Conservation (phyloP, 2,113 vertebrate species). For the Otocyon megalotis region DNA sequence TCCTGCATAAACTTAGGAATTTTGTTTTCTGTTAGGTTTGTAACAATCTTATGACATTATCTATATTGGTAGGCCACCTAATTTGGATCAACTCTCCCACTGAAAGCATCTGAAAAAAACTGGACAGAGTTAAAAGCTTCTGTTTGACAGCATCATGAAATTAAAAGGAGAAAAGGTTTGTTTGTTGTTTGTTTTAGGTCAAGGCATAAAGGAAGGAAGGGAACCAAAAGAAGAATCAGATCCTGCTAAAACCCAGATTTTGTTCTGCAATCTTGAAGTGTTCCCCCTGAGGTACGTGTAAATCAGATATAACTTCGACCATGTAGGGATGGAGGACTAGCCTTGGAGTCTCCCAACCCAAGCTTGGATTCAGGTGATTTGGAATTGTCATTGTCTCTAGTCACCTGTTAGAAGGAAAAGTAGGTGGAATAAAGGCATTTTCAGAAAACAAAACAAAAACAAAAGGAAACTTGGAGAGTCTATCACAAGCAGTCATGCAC, state of each 20-base stretch:
- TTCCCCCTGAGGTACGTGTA: neutral
- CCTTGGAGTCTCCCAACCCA: neutral
- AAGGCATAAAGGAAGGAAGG: neutral
- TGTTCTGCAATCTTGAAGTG: neutral
- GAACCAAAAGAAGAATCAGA: neutral
- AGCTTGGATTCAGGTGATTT: neutral
- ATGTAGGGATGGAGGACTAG: neutral
- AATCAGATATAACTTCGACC: neutral
- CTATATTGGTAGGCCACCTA: slow-evolving; percentile 50
- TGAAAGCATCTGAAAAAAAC: neutral
- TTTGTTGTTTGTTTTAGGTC: neutral
- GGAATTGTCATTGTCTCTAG: neutral
- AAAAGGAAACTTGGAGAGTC: neutral
- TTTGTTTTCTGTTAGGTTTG: slow-evolving; percentile 90
- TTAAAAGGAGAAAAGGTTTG: neutral
- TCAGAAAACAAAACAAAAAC: neutral
- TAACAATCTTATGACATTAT: slow-evolving; percentile 91
- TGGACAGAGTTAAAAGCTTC: neutral
- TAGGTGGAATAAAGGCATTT: neutral
- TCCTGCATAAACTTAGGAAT: slow-evolving; percentile 91
- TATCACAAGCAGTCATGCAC: neutral
- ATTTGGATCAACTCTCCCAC: neutral
- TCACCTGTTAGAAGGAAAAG: neutral
- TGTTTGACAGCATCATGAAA: neutral
- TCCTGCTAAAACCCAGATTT: neutral